These are phyloP conservation scores for Bryconaethiops microstoma DNA, from an alignment of 2,797 vertebrate genomes.

Conservation along the genomic window DNA sequence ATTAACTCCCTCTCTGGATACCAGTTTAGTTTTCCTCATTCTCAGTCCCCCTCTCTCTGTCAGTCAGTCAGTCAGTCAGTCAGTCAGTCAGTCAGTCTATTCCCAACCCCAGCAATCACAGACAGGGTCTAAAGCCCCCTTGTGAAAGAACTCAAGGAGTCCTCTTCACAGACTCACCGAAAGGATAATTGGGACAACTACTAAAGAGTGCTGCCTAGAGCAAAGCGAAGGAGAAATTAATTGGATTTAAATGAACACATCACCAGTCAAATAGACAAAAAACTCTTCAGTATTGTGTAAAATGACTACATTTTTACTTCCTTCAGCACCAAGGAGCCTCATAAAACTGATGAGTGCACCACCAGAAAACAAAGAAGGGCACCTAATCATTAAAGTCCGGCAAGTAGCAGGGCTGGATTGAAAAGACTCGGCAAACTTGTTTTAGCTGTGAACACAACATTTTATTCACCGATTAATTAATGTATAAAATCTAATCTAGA, in stretches of 20 bases:
- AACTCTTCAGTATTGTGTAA: not conserved
- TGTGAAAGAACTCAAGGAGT: conserved; percentile 40
- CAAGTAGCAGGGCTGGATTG: no score
- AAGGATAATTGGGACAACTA: conserved; percentile 38
- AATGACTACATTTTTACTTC: conserved; percentile 16
- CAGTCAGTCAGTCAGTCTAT: conserved; percentile 38
- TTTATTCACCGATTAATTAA: not conserved
- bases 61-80: conserved; percentile 35
- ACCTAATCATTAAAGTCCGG: not conserved
- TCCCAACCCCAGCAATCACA: conserved; percentile 44
- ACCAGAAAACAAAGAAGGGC: not conserved
- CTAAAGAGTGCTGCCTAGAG: conserved; percentile 9
- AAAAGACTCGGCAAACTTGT: not conserved
- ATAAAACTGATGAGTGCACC: not conserved
- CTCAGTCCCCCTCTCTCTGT: conserved; percentile 39
- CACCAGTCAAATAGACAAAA: not conserved
- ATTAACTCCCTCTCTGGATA: conserved; percentile 54
- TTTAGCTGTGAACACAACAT: not conserved
- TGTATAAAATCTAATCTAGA: not conserved
- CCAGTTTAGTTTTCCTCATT: conserved; percentile 46
- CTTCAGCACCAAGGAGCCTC: not conserved
- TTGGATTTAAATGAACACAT: conserved; percentile 35
- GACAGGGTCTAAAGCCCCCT: conserved; percentile 42
- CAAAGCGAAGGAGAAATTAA: conserved; percentile 35
- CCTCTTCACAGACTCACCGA: conserved; percentile 28